Percentiles rank a stretch among this genome's conserved stretches.
Evolutionary conservation across 2,888 invertebrate genomes (phyloP).

Genomic region (Dryadula phaetusa): DNA sequence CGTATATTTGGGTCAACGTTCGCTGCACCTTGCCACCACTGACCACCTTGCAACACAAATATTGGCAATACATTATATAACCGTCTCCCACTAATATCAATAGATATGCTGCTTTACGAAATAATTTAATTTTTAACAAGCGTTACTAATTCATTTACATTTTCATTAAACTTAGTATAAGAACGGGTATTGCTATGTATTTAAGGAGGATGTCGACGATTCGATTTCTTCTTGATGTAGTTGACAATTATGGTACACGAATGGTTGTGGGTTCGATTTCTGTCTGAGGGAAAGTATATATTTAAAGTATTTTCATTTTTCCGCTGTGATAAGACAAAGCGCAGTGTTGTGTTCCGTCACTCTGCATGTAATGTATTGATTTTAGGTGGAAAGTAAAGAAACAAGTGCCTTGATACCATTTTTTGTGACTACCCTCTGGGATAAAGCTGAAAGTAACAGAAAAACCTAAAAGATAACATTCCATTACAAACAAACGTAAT

Average conservation of each 20-base stretch:
- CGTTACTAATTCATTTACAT: constrained; percentile 9
- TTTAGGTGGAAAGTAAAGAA: no score
- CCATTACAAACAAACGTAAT: background rate
- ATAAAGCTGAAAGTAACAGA: no score
- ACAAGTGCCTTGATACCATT: no score
- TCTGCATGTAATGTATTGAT: no score
- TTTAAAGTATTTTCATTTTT: no score
- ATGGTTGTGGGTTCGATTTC: no score
- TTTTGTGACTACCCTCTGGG: no score
- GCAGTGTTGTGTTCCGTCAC: no score
- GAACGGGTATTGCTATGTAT: background rate
- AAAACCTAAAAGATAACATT: background rate
- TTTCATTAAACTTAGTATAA: background rate
- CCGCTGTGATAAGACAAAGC: no score
- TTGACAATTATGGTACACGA: no score
- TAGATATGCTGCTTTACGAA: constrained; percentile 20
- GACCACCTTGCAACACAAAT: constrained; percentile 37
- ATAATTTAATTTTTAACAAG: constrained; percentile 4
- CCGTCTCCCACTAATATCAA: background rate
- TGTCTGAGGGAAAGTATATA: no score
- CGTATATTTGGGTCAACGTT: constrained; percentile 37
- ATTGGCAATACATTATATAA: constrained; percentile 35
- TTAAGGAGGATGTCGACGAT: background rate
- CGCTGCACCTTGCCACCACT: constrained; percentile 41
- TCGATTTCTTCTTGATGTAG: background rate